Base-by-base conservation (phyloP, 2,888 invertebrate genomes). In the Athripsodes cinereus region DNA sequence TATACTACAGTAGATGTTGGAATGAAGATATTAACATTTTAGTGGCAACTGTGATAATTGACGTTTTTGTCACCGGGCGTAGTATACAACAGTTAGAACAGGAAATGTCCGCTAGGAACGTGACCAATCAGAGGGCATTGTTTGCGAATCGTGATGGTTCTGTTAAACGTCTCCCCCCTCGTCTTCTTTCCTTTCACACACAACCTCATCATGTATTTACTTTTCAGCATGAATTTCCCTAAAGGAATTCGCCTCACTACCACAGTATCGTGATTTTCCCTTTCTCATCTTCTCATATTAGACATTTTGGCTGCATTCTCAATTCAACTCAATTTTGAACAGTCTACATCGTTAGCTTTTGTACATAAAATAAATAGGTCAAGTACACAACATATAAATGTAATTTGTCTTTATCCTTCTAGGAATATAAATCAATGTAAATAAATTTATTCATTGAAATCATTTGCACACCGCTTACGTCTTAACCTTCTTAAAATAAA, bases 111-210 rank as follows among this genome's bases (percentile, higher is more conserved):
- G 26, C n/a, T 48, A 34, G 49, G 54, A 35, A 58, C 62, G 62
- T 62, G 62, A 62, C 62, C 62, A 62, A 62, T 62, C 62, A 62
- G 53, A 52, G 58, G 53, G 58, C 60, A 62, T 60, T 62, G 62
- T 62, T 60, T 62, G 62, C 60, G 16, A 55, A 59, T 54, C 62
- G 58, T 58, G 60, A 54, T 55, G 49, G 22, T 48, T 22, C 35
- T 52, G 31, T 35, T 54, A 54, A 55, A 40, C 58, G 50, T 18
- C 22, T 47, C 21, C 21, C 13, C 50, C 22, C 51, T 13, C 40
- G 3, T 13, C 31, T 6, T 31, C 31, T 31, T 6, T 11, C 31
- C 48, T n/a, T n/a, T n/a, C n/a, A 11, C 54, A 47, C 5, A 44
- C 18, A 44, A 44, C 2, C 44, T 44, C 44, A 26, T 26, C 26